Conservation (phyloP, 2,113 vertebrate species). For the Colossoma macropomum region DNA sequence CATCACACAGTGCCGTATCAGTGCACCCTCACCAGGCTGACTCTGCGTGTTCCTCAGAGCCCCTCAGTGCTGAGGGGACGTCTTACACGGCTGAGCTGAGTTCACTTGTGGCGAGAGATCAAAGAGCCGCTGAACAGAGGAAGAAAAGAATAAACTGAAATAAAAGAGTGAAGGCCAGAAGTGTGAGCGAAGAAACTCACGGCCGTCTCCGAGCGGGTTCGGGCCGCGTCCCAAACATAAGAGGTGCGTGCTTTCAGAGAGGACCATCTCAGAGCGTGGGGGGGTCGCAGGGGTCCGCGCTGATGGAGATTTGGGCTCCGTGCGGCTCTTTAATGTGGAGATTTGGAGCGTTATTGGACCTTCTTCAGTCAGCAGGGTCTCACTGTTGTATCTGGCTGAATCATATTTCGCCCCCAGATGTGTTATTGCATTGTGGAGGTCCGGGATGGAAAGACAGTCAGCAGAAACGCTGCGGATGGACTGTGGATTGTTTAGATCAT, state of each 20-base stretch:
- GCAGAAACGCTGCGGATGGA: not conserved
- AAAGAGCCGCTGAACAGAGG: not conserved
- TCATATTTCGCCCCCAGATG: not conserved
- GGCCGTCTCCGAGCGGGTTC: not conserved
- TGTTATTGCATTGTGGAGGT: not conserved
- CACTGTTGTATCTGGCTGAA: not conserved
- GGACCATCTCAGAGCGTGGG: no score
- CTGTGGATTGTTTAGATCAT: not conserved
- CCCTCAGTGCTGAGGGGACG: no score
- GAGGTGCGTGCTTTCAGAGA: no score
- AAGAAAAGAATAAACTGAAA: not conserved
- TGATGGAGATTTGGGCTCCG: not conserved
- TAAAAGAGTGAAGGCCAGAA: not conserved
- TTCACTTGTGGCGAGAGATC: not conserved
- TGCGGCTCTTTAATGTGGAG: slow-evolving; percentile 12
- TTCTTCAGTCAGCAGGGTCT: not conserved
- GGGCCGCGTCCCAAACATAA: not conserved
- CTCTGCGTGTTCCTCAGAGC: no score
- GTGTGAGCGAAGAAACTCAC: not conserved
- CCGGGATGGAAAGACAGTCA: not conserved
- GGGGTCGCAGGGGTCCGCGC: not conserved
- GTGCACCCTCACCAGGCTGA: no score
- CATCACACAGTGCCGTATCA: no score
- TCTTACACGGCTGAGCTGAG: slow-evolving; percentile 2
- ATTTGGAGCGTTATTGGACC: slow-evolving; percentile 1